Evolutionary conservation across 2,113 vertebrate genomes (phyloP).

Genomic region (Forbesichthys papilliferus): DNA sequence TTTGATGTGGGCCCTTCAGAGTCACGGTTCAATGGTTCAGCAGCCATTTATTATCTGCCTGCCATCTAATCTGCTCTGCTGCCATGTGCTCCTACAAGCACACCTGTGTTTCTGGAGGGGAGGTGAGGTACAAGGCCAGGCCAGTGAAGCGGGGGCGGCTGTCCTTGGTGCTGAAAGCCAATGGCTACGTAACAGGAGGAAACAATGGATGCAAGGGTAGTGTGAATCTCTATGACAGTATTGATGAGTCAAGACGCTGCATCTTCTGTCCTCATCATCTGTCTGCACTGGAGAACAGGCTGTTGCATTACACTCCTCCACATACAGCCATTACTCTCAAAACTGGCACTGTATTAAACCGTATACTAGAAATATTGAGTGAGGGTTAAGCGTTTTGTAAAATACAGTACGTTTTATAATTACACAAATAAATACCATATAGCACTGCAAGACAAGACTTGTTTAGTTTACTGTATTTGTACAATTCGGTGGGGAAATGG

Average conservation of each 20-base stretch:
- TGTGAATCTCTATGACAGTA: conserved; percentile 14
- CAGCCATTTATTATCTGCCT: background rate
- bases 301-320: conserved; percentile 11
- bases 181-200: conserved; percentile 24
- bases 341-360: too few relatives aligned
- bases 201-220: conserved; percentile 6
- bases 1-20: too few relatives aligned
- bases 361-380: too few relatives aligned
- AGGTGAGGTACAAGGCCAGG: background rate
- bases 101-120: conserved; percentile 15
- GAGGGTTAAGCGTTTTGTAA: too few relatives aligned
- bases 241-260: conserved; percentile 7
- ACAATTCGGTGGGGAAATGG: too few relatives aligned
- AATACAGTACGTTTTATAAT: too few relatives aligned
- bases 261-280: background rate
- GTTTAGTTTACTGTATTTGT: too few relatives aligned
- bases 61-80: conserved; percentile 2
- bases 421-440: too few relatives aligned
- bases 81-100: conserved; percentile 9
- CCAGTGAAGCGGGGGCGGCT: conserved; percentile 31
- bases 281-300: background rate
- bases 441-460: too few relatives aligned
- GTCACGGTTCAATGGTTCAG: too few relatives aligned
- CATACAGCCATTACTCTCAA: background rate
- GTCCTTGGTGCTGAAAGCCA: conserved; percentile 43